phyloP scores from a whole-genome alignment of 2,888 invertebrate species.

The Dorcus hopei region DNA sequence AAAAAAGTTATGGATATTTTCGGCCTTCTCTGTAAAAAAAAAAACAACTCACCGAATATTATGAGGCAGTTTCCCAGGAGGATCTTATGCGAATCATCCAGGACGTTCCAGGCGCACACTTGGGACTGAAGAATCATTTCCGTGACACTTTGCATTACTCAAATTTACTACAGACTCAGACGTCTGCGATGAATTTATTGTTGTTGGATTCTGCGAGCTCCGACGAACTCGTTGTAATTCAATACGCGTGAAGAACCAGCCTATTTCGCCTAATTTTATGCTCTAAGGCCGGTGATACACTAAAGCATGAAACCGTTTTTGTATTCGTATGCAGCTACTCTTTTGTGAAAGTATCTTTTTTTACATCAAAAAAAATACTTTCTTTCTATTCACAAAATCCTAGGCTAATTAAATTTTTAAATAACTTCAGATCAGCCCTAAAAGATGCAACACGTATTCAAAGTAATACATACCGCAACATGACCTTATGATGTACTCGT shows the following conservation, averaged over 20 bases:
- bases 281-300: too few species aligned
- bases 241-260: conserved; percentile 7
- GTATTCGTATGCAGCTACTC: too few species aligned
- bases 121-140: conserved; percentile 13
- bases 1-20: conserved; percentile 13
- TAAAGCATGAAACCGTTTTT: too few species aligned
- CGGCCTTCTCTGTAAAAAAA: background rate
- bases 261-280: conserved; percentile 6
- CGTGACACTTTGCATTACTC: background rate
- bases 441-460: too few species aligned
- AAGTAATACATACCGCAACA: too few species aligned
- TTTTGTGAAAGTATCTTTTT: too few species aligned
- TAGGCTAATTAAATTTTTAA: too few species aligned
- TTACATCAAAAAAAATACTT: too few species aligned
- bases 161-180: background rate
- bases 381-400: too few species aligned
- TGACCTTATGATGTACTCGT: too few species aligned
- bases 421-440: too few species aligned
- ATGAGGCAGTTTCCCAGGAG: conserved; percentile 54
- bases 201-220: background rate
- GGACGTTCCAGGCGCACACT: conserved; percentile 43
- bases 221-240: conserved; percentile 10
- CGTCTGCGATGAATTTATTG: background rate
- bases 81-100: conserved; percentile 55
- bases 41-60: conserved; percentile 52